phyloP scores from a whole-genome alignment of 2,888 invertebrate species.

The Mechanitis mazaeus region DNA sequence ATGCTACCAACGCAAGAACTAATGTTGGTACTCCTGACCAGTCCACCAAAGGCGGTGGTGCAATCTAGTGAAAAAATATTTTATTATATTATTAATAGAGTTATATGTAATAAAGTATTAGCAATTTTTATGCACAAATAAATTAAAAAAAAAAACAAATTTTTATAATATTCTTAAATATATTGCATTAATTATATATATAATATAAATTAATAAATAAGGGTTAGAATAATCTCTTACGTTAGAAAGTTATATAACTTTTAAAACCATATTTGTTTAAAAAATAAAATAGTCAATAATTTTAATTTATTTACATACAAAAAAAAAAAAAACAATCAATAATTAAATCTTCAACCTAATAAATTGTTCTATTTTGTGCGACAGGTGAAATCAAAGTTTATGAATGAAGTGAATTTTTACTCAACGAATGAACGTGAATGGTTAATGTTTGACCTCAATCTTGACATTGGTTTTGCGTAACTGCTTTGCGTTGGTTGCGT shows the following conservation, averaged over 20 bases:
- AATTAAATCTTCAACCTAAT: too few species aligned
- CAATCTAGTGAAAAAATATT: slow-evolving; percentile 38
- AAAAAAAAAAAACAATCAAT: too few species aligned
- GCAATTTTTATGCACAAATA: too few species aligned
- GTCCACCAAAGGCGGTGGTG: slow-evolving; percentile 59
- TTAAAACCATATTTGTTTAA: too few species aligned
- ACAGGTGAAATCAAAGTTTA: slow-evolving; percentile 25
- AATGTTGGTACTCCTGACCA: slow-evolving; percentile 67
- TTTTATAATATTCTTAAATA: too few species aligned
- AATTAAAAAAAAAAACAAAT: too few species aligned
- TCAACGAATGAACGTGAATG: slow-evolving; percentile 34
- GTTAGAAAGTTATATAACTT: too few species aligned
- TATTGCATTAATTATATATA: too few species aligned
- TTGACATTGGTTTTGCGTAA: slow-evolving; percentile 69
- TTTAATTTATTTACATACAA: too few species aligned
- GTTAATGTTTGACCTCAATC: slow-evolving; percentile 54
- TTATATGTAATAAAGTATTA: background rate
- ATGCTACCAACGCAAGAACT: slow-evolving; percentile 49
- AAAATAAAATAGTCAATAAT: too few species aligned
- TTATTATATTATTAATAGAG: background rate
- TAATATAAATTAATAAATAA: too few species aligned
- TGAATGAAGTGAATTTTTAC: slow-evolving; percentile 32
- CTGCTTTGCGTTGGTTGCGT: slow-evolving; percentile 36
- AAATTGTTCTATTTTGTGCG: background rate
- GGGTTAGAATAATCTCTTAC: too few species aligned